These are phyloP conservation scores for Mastacembelus armatus DNA, from an alignment of 2,797 vertebrate species.

Conservation along the genomic window DNA sequence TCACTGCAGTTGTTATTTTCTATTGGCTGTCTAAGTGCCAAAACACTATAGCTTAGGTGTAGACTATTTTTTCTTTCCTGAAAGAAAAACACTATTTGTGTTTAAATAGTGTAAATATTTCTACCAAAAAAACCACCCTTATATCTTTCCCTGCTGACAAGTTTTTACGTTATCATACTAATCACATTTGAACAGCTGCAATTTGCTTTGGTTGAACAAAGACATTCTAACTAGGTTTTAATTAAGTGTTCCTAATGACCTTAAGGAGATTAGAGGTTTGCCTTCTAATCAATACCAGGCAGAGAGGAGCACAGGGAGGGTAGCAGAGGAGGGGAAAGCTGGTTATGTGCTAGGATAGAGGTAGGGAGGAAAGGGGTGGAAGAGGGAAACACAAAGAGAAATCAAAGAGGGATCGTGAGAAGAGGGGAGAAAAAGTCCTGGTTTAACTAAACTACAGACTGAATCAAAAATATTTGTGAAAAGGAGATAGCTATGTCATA, in stretches of 20 bases:
- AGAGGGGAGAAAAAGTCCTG: conserved; percentile 17
- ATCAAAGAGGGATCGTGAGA: conserved; percentile 15
- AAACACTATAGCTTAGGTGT: conserved; percentile 40
- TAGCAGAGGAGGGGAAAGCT: conserved; percentile 68
- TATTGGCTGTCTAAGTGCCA: too few relatives aligned
- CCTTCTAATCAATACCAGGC: conserved; percentile 96
- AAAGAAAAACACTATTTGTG: too few relatives aligned
- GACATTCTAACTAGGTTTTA: conserved; percentile 96
- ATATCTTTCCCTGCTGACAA: conserved; percentile 77
- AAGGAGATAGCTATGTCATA: background rate
- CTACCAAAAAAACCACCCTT: conserved; percentile 61
- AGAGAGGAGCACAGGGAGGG: conserved; percentile 80
- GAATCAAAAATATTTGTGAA: background rate
- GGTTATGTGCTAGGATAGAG: conserved; percentile 71
- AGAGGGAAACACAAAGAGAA: conserved; percentile 12
- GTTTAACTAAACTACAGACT: conserved; percentile 1
- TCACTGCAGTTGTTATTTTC: too few relatives aligned
- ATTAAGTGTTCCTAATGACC: conserved; percentile 99
- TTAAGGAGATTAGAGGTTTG: conserved; percentile 96
- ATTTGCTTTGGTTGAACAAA: conserved; percentile 93
- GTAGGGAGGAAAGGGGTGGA: conserved; percentile 51
- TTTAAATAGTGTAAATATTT: conserved; percentile 81
- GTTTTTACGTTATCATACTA: conserved; percentile 88
- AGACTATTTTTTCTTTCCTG: too few relatives aligned
- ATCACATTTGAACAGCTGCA: conserved; percentile 94